Base-by-base conservation (phyloP, 2,888 invertebrate species). In the Ophioninae sp. region DNA sequence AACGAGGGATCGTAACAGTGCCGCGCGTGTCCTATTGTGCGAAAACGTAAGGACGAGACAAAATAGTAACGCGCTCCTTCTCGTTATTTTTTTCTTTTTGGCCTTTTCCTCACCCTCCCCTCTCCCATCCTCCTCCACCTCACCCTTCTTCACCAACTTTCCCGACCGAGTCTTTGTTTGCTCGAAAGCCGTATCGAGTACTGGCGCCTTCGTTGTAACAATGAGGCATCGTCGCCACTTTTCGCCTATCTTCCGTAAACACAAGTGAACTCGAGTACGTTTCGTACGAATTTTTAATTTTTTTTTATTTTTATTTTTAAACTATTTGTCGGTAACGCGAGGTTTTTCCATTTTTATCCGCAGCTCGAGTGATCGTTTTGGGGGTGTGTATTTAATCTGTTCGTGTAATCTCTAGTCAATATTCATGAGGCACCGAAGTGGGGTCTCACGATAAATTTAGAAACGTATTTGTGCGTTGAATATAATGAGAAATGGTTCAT, bases 181-280 rank as follows among this genome's bases (percentile, higher is more conserved):
- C 17, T 56, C n/a, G 20, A 68, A 76, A 69, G 69, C 64, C 30
- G 64, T 68, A 67, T n/a, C 71, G 51, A 73, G 72, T 72, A 67
- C 78, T 79, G 81, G 81, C 84, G 84, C 76, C 84, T 84, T 9
- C 67, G 67, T 37, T 37, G 51, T 51, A 73, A 81, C 81, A 81
- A 79, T 76, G 61, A n/a, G 23, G 23, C 44, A 59, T 51, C 41
- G 56, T 63, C 64, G 64, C 64, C 56, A 64, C 23, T 6, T 51
- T 76, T 73, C 65, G 30, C 65, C 39, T 72, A 79, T 72, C 84
- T 84, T 84, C 81, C 84, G 81, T 81, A 84, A 84, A 84, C 81
- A 81, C 84, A 81, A 84, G 81, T 84, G 83, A 73, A 74, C 37
- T 23, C 64, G 77, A 37, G 67, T 23, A 51, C 56, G 67, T 79